A percentile compares a stretch with the other conserved stretches of the same genome.
phyloP scores from a whole-genome alignment of 2,113 vertebrate species.

The Nipponia nippon region DNA sequence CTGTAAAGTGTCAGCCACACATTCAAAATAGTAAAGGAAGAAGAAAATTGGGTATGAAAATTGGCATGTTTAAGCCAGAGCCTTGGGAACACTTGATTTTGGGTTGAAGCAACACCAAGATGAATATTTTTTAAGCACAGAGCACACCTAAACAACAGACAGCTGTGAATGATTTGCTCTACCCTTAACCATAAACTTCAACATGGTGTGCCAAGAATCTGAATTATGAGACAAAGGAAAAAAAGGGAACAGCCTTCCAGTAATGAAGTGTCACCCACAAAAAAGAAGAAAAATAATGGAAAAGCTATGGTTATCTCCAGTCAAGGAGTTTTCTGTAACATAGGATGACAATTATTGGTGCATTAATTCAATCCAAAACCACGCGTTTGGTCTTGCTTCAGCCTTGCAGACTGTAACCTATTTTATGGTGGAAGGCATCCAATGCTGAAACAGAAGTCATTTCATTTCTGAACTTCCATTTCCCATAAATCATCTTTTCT shows the following conservation, averaged over 20 bases:
- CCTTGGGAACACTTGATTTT: neutral
- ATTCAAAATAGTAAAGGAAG: neutral
- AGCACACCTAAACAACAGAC: conserved; percentile 36
- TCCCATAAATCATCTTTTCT: neutral
- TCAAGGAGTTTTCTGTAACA: neutral
- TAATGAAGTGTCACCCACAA: conserved; percentile 67
- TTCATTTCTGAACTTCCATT: neutral
- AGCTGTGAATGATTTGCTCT: conserved; percentile 60
- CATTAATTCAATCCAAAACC: conserved; percentile 2
- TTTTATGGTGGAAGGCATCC: neutral
- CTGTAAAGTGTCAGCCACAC: neutral
- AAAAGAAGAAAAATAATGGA: conserved; percentile 29
- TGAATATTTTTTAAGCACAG: neutral
- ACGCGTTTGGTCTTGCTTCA: neutral
- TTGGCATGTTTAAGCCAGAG: neutral
- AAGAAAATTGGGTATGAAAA: conserved; percentile 33
- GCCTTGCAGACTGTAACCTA: neutral
- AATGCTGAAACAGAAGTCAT: neutral
- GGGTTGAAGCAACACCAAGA: neutral
- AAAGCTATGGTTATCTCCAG: conserved; percentile 13
- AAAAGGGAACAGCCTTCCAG: conserved; percentile 26
- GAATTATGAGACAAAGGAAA: conserved; percentile 59
- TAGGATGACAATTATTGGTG: neutral
- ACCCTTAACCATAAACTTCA: conserved; percentile 56
- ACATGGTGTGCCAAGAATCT: conserved; percentile 42